Evolutionary conservation across 2,113 vertebrate genomes (phyloP), one percentile per base, ranked within the genome.

Genomic region (Vulpes lagopus): DNA sequence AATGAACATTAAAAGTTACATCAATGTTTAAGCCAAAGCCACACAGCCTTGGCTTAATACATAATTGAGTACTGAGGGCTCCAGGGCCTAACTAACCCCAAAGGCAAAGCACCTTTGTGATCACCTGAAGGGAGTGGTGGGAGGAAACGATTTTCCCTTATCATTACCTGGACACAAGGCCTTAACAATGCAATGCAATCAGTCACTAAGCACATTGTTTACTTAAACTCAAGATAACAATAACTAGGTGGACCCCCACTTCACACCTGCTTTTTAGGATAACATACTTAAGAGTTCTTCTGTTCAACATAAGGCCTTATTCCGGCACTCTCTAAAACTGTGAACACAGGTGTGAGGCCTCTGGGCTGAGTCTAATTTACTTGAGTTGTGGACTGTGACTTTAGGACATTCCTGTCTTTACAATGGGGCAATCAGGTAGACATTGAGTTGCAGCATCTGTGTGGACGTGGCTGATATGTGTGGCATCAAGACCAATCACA

Each of bases 1-100:
- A 85, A 30, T 51, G 60, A 73, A 64, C 20, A 89, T 89, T 95
- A 92, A 92, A 95, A 91, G 93, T 53, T 92, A 53, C 8, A 38
- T 65, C 35, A 55, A 22, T 20, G 64, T 43, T 43, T 43, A 43
- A 43, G 43, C 43, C 43, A 43, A 43, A 43, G 76, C 38, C 57
- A 67, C n/a, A 87, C 0, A 71, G 76, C 32, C 32, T 83, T 51
- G 35, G 17, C 51, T 94, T 98, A 57, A 83, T 60, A 89, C 79
- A 73, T 22, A n/a, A 55, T 25, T 94, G 23, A 10, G 6, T 65
- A 19, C 12, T 38, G 55, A 91, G 30, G 60, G 2, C 38, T 87
- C 57, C 1, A 15, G 38, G n/a, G 15, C 6, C 73, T 53, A 93
- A 69, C 83, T 22, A 69, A 71, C 17, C 4, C 17, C 60, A 67